Percentiles rank a stretch among this genome's conserved stretches.
Evolutionary conservation across 1,140 invertebrate species (phyloP).

Genomic region (Tetramorium simillimum): DNA sequence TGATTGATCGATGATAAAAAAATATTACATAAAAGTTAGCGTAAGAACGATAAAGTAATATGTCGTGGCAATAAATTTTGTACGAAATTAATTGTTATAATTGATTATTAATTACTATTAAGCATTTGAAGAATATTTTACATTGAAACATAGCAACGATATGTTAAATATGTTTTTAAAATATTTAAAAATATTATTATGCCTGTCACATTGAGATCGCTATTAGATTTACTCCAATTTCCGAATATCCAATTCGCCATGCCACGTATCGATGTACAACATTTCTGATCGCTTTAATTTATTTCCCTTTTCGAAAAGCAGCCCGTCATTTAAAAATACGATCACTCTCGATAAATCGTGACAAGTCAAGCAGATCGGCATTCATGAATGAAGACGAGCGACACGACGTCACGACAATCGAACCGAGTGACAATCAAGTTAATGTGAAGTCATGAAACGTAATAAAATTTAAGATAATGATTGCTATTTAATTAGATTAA

Average conservation of each 20-base stretch:
- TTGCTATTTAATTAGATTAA: not conserved
- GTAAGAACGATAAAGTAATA: not conserved
- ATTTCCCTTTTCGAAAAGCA: not conserved
- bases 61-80: not conserved
- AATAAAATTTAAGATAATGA: not conserved
- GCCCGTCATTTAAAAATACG: not conserved
- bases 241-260: not conserved
- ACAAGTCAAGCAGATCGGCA: not conserved
- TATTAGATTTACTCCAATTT: not conserved
- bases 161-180: not conserved
- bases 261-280: not conserved
- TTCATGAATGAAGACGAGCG: not conserved
- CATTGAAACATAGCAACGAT: too few species aligned
- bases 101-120: not conserved
- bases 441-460: not conserved
- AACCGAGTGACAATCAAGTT: not conserved
- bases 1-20: not conserved
- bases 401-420: not conserved
- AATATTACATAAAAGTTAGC: not conserved
- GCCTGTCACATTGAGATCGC: too few species aligned
- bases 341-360: not conserved
- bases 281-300: not conserved
- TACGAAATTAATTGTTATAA: slow-evolving; percentile 17
- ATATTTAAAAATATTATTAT: not conserved
- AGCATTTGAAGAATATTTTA: not conserved